Conservation (phyloP, 2,797 vertebrate genomes). For the Trachops cirrhosus region DNA sequence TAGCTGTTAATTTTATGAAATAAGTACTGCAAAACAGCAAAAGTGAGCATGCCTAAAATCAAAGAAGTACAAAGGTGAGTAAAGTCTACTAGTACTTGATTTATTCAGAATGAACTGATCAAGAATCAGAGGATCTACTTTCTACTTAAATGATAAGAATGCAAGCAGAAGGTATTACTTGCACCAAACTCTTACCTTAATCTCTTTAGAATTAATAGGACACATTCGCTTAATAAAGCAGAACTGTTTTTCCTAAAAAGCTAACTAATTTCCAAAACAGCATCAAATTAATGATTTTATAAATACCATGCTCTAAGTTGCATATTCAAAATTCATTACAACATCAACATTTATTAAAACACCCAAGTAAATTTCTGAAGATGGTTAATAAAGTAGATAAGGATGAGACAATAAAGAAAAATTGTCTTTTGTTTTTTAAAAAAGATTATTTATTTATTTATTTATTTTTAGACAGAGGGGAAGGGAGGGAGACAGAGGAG, state of each 20-base stretch:
- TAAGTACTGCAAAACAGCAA: not conserved
- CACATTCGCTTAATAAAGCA: not conserved
- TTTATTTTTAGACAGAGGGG: too few species aligned
- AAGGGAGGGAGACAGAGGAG: too few species aligned
- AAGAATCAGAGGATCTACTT: slow-evolving; percentile 23
- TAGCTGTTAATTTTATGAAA: slow-evolving; percentile 10
- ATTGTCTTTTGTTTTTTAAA: not conserved
- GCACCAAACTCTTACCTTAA: not conserved
- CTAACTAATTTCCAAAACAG: not conserved
- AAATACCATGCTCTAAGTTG: not conserved
- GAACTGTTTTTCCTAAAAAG: not conserved
- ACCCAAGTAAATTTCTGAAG: slow-evolving; percentile 12
- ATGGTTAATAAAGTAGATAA: not conserved
- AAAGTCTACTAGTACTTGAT: not conserved
- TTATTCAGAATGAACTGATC: not conserved
- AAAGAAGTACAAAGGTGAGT: not conserved
- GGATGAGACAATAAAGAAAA: slow-evolving; percentile 1
- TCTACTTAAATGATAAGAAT: slow-evolving; percentile 31
- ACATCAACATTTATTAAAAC: not conserved
- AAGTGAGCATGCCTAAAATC: not conserved
- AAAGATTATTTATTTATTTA: too few species aligned
- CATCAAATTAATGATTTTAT: slow-evolving; percentile 23
- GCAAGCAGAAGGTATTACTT: slow-evolving; percentile 14
- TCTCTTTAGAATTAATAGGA: not conserved
- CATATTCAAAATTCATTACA: not conserved